A percentile compares a stretch with the other conserved stretches of the same genome.
Evolutionary conservation across 2,888 invertebrate genomes (phyloP).

Genomic region (Poecilobothrus nobilitatus): DNA sequence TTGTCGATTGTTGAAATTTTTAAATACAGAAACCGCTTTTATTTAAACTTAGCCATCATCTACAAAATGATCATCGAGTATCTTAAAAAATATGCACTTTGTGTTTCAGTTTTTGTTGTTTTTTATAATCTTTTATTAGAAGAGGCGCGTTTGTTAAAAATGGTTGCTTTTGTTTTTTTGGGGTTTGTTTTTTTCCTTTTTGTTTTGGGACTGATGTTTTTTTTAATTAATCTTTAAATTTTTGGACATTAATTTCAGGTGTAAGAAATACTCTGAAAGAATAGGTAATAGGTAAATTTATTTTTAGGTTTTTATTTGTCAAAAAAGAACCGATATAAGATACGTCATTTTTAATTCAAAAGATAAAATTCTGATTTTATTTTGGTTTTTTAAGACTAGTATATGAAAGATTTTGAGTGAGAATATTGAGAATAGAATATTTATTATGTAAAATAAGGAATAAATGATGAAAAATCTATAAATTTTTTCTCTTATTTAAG

Average conservation of each 20-base stretch:
- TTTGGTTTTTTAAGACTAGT: background rate
- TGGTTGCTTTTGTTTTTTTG: background rate
- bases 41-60: too few relatives aligned
- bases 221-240: too few relatives aligned
- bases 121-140: background rate
- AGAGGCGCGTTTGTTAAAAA: background rate
- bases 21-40: too few relatives aligned
- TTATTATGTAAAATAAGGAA: background rate
- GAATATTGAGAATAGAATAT: background rate
- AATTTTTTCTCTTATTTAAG: background rate
- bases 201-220: background rate
- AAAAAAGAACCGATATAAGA: too few relatives aligned
- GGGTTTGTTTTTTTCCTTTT: background rate
- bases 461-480: background rate
- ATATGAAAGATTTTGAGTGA: background rate
- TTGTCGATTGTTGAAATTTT: too few relatives aligned
- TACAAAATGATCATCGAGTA: too few relatives aligned
- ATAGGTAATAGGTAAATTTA: too few relatives aligned
- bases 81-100: too few relatives aligned
- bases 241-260: background rate
- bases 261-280: background rate
- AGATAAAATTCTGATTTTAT: background rate
- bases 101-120: too few relatives aligned
- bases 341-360: too few relatives aligned
- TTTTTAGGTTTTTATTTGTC: too few relatives aligned